Evolutionary conservation across 2,888 invertebrate species (phyloP).

Genomic region (Halocaridina rubra): DNA sequence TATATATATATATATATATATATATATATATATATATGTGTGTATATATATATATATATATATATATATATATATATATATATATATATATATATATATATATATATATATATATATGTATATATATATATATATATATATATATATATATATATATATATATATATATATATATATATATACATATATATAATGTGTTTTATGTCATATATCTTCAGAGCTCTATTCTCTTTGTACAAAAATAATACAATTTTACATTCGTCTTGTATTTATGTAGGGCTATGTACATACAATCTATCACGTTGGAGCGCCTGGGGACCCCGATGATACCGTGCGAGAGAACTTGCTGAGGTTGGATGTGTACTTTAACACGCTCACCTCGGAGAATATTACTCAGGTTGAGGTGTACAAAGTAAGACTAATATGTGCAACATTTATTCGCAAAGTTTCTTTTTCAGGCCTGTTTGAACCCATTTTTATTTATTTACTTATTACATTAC

Average conservation of each 20-base stretch:
- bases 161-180: neutral
- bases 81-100: neutral
- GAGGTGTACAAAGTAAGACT: neutral
- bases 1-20: constrained; percentile 1
- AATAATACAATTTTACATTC: no score
- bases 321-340: no score
- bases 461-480: no score
- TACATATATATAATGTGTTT: no score
- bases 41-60: neutral
- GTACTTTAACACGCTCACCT: neutral
- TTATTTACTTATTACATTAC: no score
- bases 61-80: neutral
- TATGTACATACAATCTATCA: no score
- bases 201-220: no score
- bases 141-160: neutral
- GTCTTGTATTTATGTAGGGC: no score
- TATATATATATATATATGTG: constrained; percentile 6
- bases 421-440: no score
- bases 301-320: no score
- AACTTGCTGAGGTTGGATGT: neutral
- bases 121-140: neutral
- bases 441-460: no score
- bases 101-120: neutral
- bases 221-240: no score
- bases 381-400: neutral